Evolutionary conservation across 2,797 vertebrate genomes (phyloP).

Genomic region (Varecia variegata): DNA sequence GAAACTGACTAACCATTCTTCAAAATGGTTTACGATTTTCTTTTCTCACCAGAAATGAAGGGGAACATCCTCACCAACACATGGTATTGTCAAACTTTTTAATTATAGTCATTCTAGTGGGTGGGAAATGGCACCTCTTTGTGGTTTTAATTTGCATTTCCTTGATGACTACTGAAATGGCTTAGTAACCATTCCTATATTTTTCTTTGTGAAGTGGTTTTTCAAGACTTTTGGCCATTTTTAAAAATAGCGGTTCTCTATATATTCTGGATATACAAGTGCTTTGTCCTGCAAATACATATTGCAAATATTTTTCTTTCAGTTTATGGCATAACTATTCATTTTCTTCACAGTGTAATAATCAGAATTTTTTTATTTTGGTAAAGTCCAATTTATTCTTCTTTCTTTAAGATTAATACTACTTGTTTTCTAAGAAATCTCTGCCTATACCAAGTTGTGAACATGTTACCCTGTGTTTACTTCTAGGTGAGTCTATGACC

Average conservation of each 20-base stretch:
- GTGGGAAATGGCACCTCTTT: background rate
- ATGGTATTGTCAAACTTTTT: background rate
- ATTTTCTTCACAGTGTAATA: background rate
- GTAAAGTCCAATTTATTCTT: background rate
- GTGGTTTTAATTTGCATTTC: constrained; percentile 19
- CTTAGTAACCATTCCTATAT: background rate
- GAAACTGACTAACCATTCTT: background rate
- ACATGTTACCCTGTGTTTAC: background rate
- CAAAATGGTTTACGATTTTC: background rate
- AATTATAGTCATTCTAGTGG: background rate
- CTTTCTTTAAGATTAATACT: background rate
- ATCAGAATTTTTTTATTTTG: background rate
- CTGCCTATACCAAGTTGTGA: background rate
- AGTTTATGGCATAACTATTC: background rate
- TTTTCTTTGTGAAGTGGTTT: background rate
- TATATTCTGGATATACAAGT: background rate
- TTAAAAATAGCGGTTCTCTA: background rate
- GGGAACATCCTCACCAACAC: background rate
- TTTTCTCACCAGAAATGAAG: background rate
- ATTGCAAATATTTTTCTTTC: background rate
- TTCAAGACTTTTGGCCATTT: background rate
- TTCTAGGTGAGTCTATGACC: background rate
- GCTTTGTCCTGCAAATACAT: background rate
- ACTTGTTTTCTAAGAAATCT: background rate
- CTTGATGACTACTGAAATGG: background rate